Evolutionary conservation across 2,113 vertebrate species (phyloP), one percentile per base, ranked within the genome.

Genomic region (Rhabdomys dilectus): DNA sequence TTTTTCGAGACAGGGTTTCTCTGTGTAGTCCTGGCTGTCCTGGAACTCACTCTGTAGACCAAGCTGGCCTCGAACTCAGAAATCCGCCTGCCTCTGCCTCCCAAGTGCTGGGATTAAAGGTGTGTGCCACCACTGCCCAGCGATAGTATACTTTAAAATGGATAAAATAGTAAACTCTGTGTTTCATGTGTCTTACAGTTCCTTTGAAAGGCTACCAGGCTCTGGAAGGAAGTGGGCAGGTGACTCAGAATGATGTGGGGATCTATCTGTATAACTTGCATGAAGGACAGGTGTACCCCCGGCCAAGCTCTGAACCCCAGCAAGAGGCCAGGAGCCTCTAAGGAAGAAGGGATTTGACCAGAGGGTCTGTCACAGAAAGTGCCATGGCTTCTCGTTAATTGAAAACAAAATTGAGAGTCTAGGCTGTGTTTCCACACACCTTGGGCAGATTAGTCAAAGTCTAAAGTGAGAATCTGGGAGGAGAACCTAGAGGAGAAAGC

Each of bases 301-400:
- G 7, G 1, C 2, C 0, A 0, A 1, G 62, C 34, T 17, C 51
- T 2, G 26, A 77, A 56, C 24, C 22, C 48, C 45, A n/a, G 36
- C 75, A 42, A 56, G 42, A 24, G 51, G 39, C 64, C 64, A 7
- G 29, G 36, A 51, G 72, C 81, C 80, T 0, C 42, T 16, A n/a
- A 21, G 75, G 48, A 78, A 31, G 39, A 15, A 51, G 22, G 70
- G 82, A n/a, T 84, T 36, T 60, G 72, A 60, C 39, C 29, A 2
- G 85, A 26, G 48, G 91, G 66, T 84, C n/a, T 4, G 36, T 16
- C 26, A 48, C 77, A 16, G 60, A 42, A 24, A 31, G 7, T 3
- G 3, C 0, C 16, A 1, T 0, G 7, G 22, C 62, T 75, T 72
- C 31, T 3, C 6, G 19, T 64, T 45, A 42, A 2, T 16, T 36